Base-by-base conservation (phyloP, 2,888 invertebrate species). In the Hirtodrosophila alboralis region DNA sequence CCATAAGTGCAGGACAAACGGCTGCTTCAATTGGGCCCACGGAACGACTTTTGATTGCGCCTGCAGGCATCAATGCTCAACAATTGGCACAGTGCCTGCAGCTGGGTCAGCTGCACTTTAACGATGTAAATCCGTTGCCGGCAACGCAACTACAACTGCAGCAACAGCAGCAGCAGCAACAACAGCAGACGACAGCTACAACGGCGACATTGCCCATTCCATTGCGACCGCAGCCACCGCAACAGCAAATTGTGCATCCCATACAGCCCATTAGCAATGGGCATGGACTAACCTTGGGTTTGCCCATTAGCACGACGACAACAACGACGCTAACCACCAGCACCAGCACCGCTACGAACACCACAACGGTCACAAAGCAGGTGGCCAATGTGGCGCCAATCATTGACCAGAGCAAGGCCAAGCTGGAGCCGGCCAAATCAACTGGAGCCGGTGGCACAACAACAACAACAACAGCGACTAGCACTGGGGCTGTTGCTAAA, bases 21-120 rank as follows among this genome's bases (percentile, higher is more conserved):
- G 88, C 90, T 0, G 90, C 91, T 0, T 88, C 91, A 1, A 81
- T 91, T 31, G 89, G 89, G 1, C 90, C 91, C n/a, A 86, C 90
- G 72, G 91, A 91, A 62, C 84, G 90, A 2, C 52, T 91, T 26
- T 61, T 91, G 13, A 91, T 91, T 27, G 91, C 90, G 1, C 91
- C 91, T 0, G 90, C 90, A 1, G 91, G 91, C 8, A 91, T 91
- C 6, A 91, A 90, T 81, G 90, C 91, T 0, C 90, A 91, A 56
- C 91, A 91, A 64, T 48, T 91, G 62, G 89, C 90, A 0, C 90
- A 90, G 51, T 91, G 91, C 54, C 61, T 90, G 52, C 89, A 89
- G 14, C 87, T 90, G 60, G 91, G 91, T 0, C 91, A 91, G 63
- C 87, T 91, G 23, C 91, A 91, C 49, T 91, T 91, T 28, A 90